These are phyloP conservation scores for Pseudococcus jackbeardsleyi DNA, from an alignment of 2,888 invertebrate species.

Conservation along the genomic window DNA sequence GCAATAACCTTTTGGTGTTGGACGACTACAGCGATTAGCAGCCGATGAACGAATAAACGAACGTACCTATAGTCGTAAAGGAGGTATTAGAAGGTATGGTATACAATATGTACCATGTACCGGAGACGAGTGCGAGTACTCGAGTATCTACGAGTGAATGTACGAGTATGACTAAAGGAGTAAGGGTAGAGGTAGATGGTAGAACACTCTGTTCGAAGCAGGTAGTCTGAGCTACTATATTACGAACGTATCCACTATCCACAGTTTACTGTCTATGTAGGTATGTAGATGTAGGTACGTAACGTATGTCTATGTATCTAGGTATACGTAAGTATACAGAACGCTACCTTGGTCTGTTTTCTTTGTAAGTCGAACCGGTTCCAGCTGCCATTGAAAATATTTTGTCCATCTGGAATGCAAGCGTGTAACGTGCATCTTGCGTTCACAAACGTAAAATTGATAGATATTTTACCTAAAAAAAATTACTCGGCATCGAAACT, in stretches of 20 bases:
- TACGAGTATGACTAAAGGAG: background rate
- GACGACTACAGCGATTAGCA: slow-evolving; percentile 38
- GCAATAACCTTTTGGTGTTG: slow-evolving; percentile 40
- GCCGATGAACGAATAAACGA: slow-evolving; percentile 20
- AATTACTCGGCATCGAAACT: background rate
- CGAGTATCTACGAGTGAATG: background rate
- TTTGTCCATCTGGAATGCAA: slow-evolving; percentile 33
- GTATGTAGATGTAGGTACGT: too few species aligned
- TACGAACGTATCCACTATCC: background rate
- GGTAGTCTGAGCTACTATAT: slow-evolving; percentile 45
- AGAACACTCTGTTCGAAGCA: background rate
- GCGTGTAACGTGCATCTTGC: slow-evolving; percentile 1
- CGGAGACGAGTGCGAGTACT: background rate
- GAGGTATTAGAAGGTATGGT: background rate
- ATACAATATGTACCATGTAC: background rate
- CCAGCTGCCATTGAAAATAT: slow-evolving; percentile 47
- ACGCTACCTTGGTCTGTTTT: slow-evolving; percentile 36
- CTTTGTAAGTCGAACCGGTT: slow-evolving; percentile 49
- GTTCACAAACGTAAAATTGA: slow-evolving; percentile 6
- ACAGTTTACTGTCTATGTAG: background rate
- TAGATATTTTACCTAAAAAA: slow-evolving; percentile 5
- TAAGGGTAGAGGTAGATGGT: background rate
- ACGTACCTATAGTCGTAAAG: background rate
- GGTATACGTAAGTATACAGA: background rate
- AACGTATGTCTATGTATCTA: too few species aligned